Evolutionary conservation across 2,888 invertebrate genomes (phyloP), one percentile per base, ranked within the genome.

Genomic region (Drosophila melanosoma): DNA sequence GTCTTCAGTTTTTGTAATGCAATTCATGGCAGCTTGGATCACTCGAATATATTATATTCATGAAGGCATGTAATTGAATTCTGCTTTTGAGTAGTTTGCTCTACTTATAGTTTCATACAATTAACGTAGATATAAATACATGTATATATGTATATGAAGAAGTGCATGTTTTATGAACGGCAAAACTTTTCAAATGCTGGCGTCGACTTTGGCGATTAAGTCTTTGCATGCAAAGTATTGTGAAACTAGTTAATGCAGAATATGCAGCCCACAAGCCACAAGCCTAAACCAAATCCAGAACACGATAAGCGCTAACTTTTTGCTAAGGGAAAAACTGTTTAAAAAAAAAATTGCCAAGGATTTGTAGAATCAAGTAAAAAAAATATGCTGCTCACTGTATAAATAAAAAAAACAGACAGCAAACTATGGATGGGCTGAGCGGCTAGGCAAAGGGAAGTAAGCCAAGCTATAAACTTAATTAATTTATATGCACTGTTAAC

Each of bases 221-320:
- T 63, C 26, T 23, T 29, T 3, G 33, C 49, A 26, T 38, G 38
- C 11, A 38, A 54, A 51, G 56, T 52, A 45, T 23, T 48, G 32
- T 15, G n/a, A 26, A 69, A 49, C 33, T n/a, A 54, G 32, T 52
- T 69, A 57, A 52, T 73, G 53, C 66, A 57, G 10, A 62, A 68
- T 26, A 36, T 61, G 56, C 61, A 58, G 29, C 53, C 40, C 57
- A 20, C 32, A 33, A 51, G 10, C 49, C 49, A 36, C 36, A 12
- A 40, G 8, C 40, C 40, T 23, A 45, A 62, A 45, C 42, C 38
- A 40, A 51, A 69, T 45, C 42, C 35, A 32, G 56, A 52, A 58
- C 40, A 29, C 59, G 75, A 62, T 71, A 76, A 71, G 45, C 62
- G 51, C 20, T 48, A 69, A 69, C 65, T 76, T 76, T 64, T 15